Conservation (phyloP, 2,797 vertebrate species). For the Sebastes trivittatus region DNA sequence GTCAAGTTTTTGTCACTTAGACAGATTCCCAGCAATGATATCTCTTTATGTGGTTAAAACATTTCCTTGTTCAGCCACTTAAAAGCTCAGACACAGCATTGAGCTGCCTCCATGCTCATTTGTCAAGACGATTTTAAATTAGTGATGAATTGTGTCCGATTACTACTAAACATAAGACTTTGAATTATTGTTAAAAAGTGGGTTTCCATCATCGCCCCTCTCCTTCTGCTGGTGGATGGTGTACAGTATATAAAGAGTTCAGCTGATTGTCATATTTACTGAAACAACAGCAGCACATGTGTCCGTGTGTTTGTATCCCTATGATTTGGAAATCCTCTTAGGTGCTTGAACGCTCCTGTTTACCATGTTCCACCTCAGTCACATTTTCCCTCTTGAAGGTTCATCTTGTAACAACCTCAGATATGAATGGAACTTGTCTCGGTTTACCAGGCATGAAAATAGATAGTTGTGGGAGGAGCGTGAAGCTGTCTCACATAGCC, state of each 20-base stretch:
- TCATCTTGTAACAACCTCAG: background rate
- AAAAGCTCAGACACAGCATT: background rate
- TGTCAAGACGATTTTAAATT: background rate
- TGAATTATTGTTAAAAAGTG: background rate
- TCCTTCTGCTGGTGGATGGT: background rate
- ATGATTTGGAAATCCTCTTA: background rate
- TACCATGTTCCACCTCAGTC: background rate
- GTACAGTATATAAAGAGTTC: background rate
- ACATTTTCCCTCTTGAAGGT: background rate
- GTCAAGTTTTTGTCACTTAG: background rate
- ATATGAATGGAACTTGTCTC: conserved; percentile 34
- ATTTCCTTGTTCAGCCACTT: background rate
- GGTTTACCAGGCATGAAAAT: conserved; percentile 42
- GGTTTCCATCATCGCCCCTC: background rate
- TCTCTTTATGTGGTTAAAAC: background rate
- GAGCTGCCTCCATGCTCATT: background rate
- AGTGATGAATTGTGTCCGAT: background rate
- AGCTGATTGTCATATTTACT: background rate
- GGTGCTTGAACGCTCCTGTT: background rate
- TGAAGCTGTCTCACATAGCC: background rate
- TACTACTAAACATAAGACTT: background rate
- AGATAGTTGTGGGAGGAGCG: conserved; percentile 32
- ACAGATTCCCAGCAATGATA: background rate
- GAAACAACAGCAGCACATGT: background rate
- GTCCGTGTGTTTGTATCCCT: background rate